Evolutionary conservation across 2,888 invertebrate species (phyloP), one percentile per base, ranked within the genome.

Genomic region (Craniophora ligustri): DNA sequence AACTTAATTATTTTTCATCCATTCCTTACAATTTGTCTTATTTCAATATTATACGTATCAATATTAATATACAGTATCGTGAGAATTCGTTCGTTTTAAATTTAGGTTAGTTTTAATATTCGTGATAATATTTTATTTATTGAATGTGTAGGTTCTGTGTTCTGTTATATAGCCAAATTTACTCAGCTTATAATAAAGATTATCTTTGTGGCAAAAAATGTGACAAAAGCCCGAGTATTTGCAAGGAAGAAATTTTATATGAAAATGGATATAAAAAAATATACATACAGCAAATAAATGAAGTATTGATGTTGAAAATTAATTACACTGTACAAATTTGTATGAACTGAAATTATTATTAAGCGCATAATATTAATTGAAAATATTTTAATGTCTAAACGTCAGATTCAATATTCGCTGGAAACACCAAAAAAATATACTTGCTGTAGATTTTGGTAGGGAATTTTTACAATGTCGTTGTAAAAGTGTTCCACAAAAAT

Each of bases 91-190:
- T 48, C 36, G 23, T n/a, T 13, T 4, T 59, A 42, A 32, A 6
- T n/a, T 35, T 49, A 49, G 19, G 15, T 49, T 56, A 50, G 41
- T 39, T 48, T 14, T 23, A 53, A 14, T 50, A 42, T 45, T 31
- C 39, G 41, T 63, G 45, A 51, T 60, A 46, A 26, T 51, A 39
- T 50, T 49, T 47, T 53, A 56, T 34, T 67, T 49, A 34, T 48
- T 18, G 0, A 7, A n/a, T 26, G n/a, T 26, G 26, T 4, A n/a
- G n/a, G n/a, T 26, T 26, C n/a, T n/a, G n/a, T 26, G 5, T 26
- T 23, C 23, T 23, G 10, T 23, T 21, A 8, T 21, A 23, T 10
- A 10, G 10, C 10, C 23, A 23, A 23, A 8, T 23, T 23, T 23
- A 10, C 10, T 10, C 23, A n/a, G n/a, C n/a, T n/a, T n/a, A n/a